Evolutionary conservation across 2,113 vertebrate genomes (phyloP).

Genomic region (Callipepla squamata): DNA sequence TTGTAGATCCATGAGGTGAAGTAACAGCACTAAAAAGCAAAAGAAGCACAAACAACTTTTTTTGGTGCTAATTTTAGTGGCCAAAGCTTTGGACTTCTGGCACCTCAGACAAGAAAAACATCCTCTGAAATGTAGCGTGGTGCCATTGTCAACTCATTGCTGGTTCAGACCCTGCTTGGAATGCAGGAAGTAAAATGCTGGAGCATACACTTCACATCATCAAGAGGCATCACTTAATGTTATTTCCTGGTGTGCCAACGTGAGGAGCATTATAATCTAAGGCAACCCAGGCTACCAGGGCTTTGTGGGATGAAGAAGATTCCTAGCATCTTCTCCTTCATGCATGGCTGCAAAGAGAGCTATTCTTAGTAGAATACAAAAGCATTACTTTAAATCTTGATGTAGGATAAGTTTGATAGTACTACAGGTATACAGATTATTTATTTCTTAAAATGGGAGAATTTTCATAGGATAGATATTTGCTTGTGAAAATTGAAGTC

Average conservation of each 20-base stretch:
- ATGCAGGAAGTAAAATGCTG: neutral
- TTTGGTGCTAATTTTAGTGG: neutral
- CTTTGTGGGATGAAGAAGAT: neutral
- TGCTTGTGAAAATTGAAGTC: neutral
- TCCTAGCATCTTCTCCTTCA: neutral
- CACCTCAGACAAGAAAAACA: rapidly evolving
- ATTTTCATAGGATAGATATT: neutral
- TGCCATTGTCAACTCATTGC: neutral
- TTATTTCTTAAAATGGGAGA: neutral
- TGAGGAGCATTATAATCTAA: neutral
- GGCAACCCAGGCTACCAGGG: neutral
- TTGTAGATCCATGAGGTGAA: neutral
- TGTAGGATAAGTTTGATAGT: neutral
- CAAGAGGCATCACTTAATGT: neutral
- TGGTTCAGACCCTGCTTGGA: neutral
- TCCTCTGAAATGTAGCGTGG: neutral
- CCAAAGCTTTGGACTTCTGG: neutral
- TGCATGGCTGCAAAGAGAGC: neutral
- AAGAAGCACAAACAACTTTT: rapidly evolving
- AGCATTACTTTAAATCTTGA: neutral
- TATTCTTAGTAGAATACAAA: neutral
- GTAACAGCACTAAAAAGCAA: neutral
- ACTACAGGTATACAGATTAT: neutral
- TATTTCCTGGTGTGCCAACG: neutral
- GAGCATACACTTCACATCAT: neutral